Evolutionary conservation across 1,140 invertebrate species (phyloP).

Genomic region (Rhagoletis pomonella): DNA sequence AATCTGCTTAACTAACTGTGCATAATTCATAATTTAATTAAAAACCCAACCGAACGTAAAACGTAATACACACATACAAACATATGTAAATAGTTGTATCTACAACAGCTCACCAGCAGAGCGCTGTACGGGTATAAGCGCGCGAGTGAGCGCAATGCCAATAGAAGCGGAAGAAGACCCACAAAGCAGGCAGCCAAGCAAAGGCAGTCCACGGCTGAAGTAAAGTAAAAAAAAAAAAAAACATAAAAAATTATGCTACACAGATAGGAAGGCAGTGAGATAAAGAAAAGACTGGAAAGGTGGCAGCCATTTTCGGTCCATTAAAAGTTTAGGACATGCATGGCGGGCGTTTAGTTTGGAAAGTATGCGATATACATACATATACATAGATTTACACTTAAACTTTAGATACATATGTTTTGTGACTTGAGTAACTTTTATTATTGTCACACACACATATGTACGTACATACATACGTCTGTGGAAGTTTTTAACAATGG

Average conservation of each 20-base stretch:
- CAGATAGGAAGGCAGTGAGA: background rate
- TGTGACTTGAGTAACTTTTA: too few species aligned
- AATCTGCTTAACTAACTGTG: conserved; percentile 68
- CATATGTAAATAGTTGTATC: too few species aligned
- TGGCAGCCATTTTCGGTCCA: conserved; percentile 1
- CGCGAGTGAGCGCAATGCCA: background rate
- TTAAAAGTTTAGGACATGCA: conserved; percentile 17
- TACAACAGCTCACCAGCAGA: background rate
- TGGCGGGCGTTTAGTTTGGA: background rate
- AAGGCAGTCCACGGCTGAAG: background rate
- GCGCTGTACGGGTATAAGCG: background rate
- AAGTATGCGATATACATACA: background rate
- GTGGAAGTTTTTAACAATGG: too few species aligned
- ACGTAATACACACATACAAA: background rate
- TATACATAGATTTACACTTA: background rate
- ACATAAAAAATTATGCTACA: conserved; percentile 29
- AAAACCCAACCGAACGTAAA: conserved; percentile 63
- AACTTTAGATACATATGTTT: too few species aligned
- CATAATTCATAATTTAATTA: conserved; percentile 70
- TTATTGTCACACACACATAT: too few species aligned
- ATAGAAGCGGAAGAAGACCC: conserved; percentile 28
- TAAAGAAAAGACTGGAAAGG: background rate
- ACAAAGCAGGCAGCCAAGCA: background rate
- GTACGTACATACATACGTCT: too few species aligned
- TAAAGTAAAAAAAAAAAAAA: conserved; percentile 24